Base-by-base conservation (phyloP, 2,797 vertebrate genomes). In the Calcarius lapponicus region DNA sequence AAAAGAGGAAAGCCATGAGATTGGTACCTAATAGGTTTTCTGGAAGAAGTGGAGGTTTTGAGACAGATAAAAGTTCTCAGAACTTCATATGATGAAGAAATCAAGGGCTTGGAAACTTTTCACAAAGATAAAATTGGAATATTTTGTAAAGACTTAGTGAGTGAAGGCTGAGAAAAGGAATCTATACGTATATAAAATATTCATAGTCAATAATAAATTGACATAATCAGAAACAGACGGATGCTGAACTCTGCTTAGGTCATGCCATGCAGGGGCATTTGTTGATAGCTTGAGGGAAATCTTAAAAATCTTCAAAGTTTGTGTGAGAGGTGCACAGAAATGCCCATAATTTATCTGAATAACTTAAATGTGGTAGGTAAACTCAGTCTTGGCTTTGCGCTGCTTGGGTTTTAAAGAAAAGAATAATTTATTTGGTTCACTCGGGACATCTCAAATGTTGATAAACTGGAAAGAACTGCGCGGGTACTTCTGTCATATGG, bases 381-480 rank as follows among this genome's bases (percentile, higher is more conserved):
- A 66, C 38, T 78, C 48, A 60, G 24, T 29, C 50, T 74, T 87
- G 56, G 9, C 57, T 93, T 61, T 2, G 0, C 32, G 36, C 20
- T 86, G 48, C 50, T 86, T 14, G 26, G 71, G 16, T 86, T 92
- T 73, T 36, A n/a, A 20, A 71, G 60, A 78, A 84, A 71, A 60
- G 12, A 60, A 71, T 15, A 61, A 78, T 85, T 95, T 81, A 48
- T 62, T 92, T 94, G 12, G 24, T 72, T 92, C 50, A 32, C 51
- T 88, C 88, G 92, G 60, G 90, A 64, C 32, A 12, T 75, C 76
- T 80, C 40, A 70, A 81, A 80, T 93, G 50, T 73, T 90, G 93
- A 86, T 92, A 88, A 95, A 87, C 60, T 90, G 32, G 71, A 75
- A 80, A 90, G 76, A 60, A 36, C 32, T 91, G 45, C 78, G 61